Percentiles rank a stretch among this genome's conserved stretches.
These are phyloP conservation scores for Metopolophium dirhodum DNA, from an alignment of 1,140 invertebrate genomes.

Conservation along the genomic window DNA sequence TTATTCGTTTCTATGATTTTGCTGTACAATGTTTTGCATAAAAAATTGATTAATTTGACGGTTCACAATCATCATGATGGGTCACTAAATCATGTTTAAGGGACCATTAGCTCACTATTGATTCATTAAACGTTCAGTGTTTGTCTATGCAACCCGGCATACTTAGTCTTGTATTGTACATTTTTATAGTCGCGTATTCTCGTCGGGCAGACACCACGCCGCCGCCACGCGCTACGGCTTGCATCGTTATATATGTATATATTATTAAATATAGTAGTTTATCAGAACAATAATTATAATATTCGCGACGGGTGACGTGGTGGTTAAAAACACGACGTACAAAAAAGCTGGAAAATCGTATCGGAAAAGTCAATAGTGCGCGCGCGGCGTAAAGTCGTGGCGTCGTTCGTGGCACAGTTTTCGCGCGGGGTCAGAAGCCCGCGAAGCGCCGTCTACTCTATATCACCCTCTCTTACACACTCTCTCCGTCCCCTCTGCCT, in stretches of 20 bases:
- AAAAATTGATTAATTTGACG: background rate
- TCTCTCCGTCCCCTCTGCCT: no score
- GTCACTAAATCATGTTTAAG: background rate
- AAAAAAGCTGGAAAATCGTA: slow-evolving; percentile 21
- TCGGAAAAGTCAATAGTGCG: slow-evolving; percentile 35
- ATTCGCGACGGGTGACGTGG: background rate
- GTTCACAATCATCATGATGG: background rate
- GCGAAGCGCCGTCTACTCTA: background rate
- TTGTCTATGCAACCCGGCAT: background rate
- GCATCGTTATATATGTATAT: background rate
- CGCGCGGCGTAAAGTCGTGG: background rate
- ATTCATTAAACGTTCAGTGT: background rate
- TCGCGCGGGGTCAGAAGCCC: slow-evolving; percentile 28
- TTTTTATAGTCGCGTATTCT: background rate
- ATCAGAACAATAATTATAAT: background rate
- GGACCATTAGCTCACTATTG: no score
- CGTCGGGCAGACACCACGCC: background rate
- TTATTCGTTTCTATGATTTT: background rate
- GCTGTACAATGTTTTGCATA: background rate
- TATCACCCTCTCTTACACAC: background rate
- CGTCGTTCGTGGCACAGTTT: slow-evolving; percentile 26
- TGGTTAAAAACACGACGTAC: background rate
- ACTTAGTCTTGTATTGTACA: background rate
- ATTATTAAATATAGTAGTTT: background rate
- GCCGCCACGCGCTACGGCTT: background rate